A percentile compares a stretch with the other conserved stretches of the same genome.
Conservation (phyloP, 2,113 vertebrate genomes). For the Dryoscopus gambensis region DNA sequence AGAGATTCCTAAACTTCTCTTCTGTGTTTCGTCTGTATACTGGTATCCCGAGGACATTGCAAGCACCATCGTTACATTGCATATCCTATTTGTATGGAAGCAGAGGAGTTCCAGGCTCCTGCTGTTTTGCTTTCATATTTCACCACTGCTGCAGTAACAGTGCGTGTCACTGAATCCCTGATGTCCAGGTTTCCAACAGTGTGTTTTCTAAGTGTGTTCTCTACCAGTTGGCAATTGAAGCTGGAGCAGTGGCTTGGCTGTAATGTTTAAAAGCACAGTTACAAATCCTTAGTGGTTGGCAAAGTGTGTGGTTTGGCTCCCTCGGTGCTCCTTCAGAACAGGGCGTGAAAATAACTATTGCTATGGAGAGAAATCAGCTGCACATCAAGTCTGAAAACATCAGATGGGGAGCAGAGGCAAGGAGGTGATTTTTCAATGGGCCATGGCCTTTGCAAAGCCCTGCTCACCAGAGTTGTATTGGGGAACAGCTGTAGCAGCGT, state of each 20-base stretch:
- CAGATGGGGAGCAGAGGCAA: background rate
- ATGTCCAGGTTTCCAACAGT: background rate
- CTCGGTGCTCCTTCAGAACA: background rate
- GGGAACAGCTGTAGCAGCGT: fast-evolving
- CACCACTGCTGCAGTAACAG: fast-evolving
- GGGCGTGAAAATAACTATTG: background rate
- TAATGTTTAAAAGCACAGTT: background rate
- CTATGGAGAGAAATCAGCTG: background rate
- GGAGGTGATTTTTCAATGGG: background rate
- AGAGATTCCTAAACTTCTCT: background rate
- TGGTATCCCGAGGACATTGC: fast-evolving
- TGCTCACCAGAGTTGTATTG: fast-evolving
- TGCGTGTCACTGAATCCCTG: background rate
- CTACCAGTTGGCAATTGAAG: background rate
- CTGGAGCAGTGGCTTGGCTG: background rate
- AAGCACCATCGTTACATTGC: fast-evolving
- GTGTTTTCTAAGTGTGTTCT: fast-evolving
- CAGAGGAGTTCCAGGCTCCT: background rate
- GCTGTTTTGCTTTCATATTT: background rate
- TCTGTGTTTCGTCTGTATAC: background rate
- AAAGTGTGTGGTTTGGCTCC: background rate
- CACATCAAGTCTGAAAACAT: background rate
- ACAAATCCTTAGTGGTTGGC: background rate
- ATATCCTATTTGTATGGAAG: background rate
- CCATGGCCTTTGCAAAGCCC: background rate